Base-by-base conservation (phyloP, 2,113 vertebrate genomes). In the Mixornis gularis region DNA sequence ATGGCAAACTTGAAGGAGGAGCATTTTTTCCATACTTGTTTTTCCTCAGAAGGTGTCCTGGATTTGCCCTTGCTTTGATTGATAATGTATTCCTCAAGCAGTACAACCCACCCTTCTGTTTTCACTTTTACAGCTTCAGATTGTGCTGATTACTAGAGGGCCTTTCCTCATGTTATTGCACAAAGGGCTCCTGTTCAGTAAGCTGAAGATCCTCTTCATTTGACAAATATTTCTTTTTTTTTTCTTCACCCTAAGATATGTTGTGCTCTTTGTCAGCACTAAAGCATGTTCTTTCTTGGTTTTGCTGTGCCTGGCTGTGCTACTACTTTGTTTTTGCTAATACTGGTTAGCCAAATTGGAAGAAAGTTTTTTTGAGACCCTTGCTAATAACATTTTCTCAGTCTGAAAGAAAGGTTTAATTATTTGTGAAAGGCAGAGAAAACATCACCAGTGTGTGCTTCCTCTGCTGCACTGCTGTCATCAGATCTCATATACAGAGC, bases 21-120 rank as follows among this genome's bases (percentile, higher is more conserved):
- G 24, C 63, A 17, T 79, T 83, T 91, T 79, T 48, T 87, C 26
- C 25, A 4, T 81, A 69, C 43, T 89, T 95, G 43, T 9, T 78
- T 94, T 96, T 94, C n/a, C 49, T 53, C 62, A 74, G 70, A 95
- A 95, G 64, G 53, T 51, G 38, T 97, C 85, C 64, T 82, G 80
- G 59, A 44, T 88, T 93, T 96, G 59, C 55, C 68, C 60, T 96
- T 64, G 17, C 46, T 96, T 96, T 96, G 92, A 95, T 82, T 93
- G 79, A 89, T 95, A 92, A 91, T 92, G 49, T 93, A 85, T 95
- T 96, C 81, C 63, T 96, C 38, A 49, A 95, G 79, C 79, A 94
- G 76, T 79, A 91, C 58, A 96, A 93, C 70, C 44, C 38, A 79
- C 32, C 32, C 82, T 91, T 73, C 79, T 85, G 92, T 93, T 96